Evolutionary conservation across 2,888 invertebrate genomes (phyloP), one percentile per base, ranked within the genome.

Genomic region (Papilio gigon): DNA sequence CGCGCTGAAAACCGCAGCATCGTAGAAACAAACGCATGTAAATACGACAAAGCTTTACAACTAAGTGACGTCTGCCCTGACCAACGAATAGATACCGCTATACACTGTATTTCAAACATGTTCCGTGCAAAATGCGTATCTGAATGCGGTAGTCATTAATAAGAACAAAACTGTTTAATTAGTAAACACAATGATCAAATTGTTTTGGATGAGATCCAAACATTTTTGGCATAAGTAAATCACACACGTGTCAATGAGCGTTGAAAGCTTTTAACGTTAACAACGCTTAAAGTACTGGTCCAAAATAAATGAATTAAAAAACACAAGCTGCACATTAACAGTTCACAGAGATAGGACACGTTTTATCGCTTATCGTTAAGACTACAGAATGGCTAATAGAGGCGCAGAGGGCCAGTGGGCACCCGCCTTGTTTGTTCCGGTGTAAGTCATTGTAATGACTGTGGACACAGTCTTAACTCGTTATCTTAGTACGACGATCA

Each of bases 1-100:
- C 76, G 75, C 68, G 74, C 72, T 83, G 85, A 85, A 87, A 86
- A 85, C 86, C 85, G 69, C 85, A 82, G 78, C 77, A 85, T 86
- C 84, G 83, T 83, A 86, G 84, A 86, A 87, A 81, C 82, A 74
- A 71, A 73, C 75, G 75, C 79, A 76, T 77, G 81, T 86, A 85
- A 86, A 86, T 83, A 84, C 82, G 79, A 71, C 78, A 72, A 79
- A 77, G 75, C 59, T 47, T 72, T 72, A 76, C 71, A 76, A 76
- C 77, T 80, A 78, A 78, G 77, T 78, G 77, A 77, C 71, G 74
- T 78, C 76, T 72, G 75, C 74, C 75, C 76, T 77, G 72, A 72
- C 75, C 78, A 80, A 80, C 79, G 47, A 30, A 62, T 65, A 66
- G 73, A 76, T 81, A 82, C 85, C 84, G 84, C 83, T 84, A 82